A percentile compares a stretch with the other conserved stretches of the same genome.
Evolutionary conservation across 2,797 vertebrate genomes (phyloP).

Genomic region (Adrianichthys oophorus): DNA sequence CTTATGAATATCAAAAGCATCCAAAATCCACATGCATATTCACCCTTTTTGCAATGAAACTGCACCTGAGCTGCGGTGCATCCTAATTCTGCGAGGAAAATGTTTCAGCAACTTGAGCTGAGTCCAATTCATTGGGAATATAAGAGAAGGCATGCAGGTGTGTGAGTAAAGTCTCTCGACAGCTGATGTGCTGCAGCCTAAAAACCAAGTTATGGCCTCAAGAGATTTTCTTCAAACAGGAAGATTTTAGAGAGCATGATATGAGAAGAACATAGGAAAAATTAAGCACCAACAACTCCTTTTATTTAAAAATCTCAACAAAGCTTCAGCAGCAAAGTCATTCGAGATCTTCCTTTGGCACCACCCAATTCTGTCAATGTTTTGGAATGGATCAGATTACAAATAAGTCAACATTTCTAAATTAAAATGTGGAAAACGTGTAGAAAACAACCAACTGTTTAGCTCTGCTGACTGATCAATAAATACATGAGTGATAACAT

Average conservation of each 20-base stretch:
- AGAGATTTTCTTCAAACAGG: not conserved
- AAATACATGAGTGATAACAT: too few species aligned
- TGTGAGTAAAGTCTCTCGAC: not conserved
- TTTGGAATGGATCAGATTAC: too few species aligned
- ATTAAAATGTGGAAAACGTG: too few species aligned
- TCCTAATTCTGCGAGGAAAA: not conserved
- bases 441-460: too few species aligned
- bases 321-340: too few species aligned
- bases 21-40: not conserved
- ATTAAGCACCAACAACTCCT: not conserved
- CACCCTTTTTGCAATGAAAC: not conserved
- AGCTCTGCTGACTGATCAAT: too few species aligned
- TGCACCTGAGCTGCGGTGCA: not conserved
- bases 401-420: too few species aligned
- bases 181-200: not conserved
- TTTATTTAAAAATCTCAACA: not conserved
- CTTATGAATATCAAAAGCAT: too few species aligned
- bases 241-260: not conserved
- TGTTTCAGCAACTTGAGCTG: not conserved
- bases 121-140: not conserved
- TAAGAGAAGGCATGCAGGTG: constrained; percentile 1
- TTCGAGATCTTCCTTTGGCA: too few species aligned
- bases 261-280: not conserved
- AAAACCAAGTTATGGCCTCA: not conserved
- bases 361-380: too few species aligned